Evolutionary conservation across 2,797 vertebrate genomes (phyloP).

Genomic region (Muraenolepis orangiensis): DNA sequence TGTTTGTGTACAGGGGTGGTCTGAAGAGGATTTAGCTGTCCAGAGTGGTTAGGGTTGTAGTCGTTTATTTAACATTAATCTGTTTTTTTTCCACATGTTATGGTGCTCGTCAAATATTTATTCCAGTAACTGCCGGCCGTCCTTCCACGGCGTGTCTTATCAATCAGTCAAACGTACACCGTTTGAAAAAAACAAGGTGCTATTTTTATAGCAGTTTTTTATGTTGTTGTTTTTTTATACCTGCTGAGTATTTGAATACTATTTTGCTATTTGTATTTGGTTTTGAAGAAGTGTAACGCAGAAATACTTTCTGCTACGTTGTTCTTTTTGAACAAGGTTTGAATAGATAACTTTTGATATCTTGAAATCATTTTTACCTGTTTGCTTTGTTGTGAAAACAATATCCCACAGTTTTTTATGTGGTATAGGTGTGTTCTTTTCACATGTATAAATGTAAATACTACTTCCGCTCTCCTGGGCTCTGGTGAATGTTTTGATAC

Average conservation of each 20-base stretch:
- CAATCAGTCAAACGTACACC: slow-evolving; percentile 38
- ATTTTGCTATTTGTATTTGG: slow-evolving; percentile 41
- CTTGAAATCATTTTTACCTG: slow-evolving; percentile 8
- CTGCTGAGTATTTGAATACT: slow-evolving; percentile 38
- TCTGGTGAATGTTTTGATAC: slow-evolving; percentile 11
- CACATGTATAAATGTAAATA: slow-evolving; percentile 68
- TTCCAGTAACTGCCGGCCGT: slow-evolving; percentile 7
- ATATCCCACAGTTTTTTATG: slow-evolving; percentile 22
- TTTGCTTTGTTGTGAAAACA: slow-evolving; percentile 21
- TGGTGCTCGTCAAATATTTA: slow-evolving; percentile 12
- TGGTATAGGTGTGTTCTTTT: slow-evolving; percentile 46
- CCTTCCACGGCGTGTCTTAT: slow-evolving; percentile 20
- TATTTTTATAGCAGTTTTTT: slow-evolving; percentile 7
- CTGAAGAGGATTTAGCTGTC: neutral
- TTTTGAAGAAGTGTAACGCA: slow-evolving; percentile 14
- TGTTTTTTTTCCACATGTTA: neutral
- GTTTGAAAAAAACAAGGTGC: slow-evolving; percentile 1
- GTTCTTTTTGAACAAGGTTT: slow-evolving; percentile 18
- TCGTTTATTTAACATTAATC: neutral
- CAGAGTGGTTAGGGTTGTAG: neutral
- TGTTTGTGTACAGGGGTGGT: neutral
- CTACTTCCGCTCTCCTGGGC: slow-evolving; percentile 16
- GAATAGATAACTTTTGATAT: slow-evolving; percentile 12
- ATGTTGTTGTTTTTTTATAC: neutral
- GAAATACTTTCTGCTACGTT: slow-evolving; percentile 56